A percentile compares a stretch with the other conserved stretches of the same genome.
These are phyloP conservation scores for Peromyscus aztecus DNA, from an alignment of 2,797 vertebrate genomes.

Conservation along the genomic window DNA sequence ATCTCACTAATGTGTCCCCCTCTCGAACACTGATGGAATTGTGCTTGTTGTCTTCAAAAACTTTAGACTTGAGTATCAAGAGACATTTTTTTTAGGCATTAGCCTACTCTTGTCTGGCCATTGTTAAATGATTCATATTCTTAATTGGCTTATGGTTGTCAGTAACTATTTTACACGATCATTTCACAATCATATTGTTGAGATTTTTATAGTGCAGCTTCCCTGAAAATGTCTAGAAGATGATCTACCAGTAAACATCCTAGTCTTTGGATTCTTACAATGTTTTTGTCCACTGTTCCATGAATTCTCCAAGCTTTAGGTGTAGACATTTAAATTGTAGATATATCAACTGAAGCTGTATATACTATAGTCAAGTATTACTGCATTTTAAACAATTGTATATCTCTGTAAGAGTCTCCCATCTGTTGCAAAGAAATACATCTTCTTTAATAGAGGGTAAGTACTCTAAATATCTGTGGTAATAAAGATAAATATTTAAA, in stretches of 20 bases:
- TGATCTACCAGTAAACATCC: not conserved
- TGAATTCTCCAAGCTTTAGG: not conserved
- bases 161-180: not conserved
- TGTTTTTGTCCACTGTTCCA: not conserved
- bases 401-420: not conserved
- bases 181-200: not conserved
- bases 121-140: not conserved
- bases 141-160: not conserved
- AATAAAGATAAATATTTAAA: too few relatives aligned
- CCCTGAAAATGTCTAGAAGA: not conserved
- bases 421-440: not conserved
- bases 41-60: not conserved
- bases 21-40: not conserved
- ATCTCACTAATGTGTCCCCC: not conserved
- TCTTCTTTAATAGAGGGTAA: not conserved
- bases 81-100: not conserved
- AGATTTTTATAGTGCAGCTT: not conserved
- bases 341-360: not conserved
- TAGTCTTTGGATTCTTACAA: not conserved
- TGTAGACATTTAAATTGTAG: not conserved
- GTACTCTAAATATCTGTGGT: not conserved
- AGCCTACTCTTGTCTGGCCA: not conserved
- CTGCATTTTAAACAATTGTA: not conserved
- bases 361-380: not conserved
- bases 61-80: not conserved